These are phyloP conservation scores for Idaea biselata DNA, from an alignment of 2,888 invertebrate species.

Conservation along the genomic window DNA sequence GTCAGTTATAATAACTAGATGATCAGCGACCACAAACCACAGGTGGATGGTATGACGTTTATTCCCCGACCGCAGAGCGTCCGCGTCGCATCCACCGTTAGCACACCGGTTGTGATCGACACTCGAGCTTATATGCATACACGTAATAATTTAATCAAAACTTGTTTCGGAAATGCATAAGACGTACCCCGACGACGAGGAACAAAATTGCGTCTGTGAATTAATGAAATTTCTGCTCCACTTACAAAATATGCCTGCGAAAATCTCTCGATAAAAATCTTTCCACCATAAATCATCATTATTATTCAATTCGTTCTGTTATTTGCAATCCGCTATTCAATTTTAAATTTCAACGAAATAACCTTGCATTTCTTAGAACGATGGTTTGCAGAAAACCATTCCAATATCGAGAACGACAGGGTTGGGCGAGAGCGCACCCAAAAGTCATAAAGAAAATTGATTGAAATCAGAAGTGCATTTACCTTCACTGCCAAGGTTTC, in stretches of 20 bases:
- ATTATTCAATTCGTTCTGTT: background rate
- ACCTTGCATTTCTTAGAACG: background rate
- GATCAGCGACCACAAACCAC: conserved; percentile 21
- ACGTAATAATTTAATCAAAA: background rate
- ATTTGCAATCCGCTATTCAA: background rate
- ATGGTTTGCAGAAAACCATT: background rate
- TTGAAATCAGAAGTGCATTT: conserved; percentile 23
- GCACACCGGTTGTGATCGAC: conserved; percentile 20
- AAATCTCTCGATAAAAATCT: conserved; percentile 9
- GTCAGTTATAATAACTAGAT: conserved; percentile 6
- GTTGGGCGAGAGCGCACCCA: conserved; percentile 3
- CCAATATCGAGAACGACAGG: background rate
- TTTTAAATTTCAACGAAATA: background rate
- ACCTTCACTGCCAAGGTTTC: conserved; percentile 27
- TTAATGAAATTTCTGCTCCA: background rate
- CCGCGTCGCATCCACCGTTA: conserved; percentile 22
- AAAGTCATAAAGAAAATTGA: conserved; percentile 13
- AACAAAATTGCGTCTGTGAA: background rate
- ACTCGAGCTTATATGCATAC: background rate
- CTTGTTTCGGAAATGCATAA: background rate
- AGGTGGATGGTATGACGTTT: conserved; percentile 10
- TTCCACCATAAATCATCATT: background rate
- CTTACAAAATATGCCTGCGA: background rate
- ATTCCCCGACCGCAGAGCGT: conserved; percentile 8
- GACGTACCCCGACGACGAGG: background rate